A percentile compares a stretch with the other conserved stretches of the same genome.
phyloP scores from a whole-genome alignment of 2,113 vertebrate species.

The Actinemys pallida region DNA sequence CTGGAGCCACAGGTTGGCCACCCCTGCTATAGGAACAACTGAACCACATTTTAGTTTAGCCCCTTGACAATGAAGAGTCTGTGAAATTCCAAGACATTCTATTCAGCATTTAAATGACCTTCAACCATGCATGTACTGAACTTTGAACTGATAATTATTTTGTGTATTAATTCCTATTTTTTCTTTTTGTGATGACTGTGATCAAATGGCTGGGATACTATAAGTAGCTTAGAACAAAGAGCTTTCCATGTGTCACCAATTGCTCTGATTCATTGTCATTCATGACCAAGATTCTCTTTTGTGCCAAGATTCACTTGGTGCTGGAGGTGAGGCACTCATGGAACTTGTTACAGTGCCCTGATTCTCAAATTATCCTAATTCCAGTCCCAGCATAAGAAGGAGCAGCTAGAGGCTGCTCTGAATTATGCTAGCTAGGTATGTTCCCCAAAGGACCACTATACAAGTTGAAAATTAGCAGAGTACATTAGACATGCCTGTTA shows the following conservation, averaged over 20 bases:
- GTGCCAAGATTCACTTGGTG: background rate
- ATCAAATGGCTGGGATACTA: constrained; percentile 2
- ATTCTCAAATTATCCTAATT: background rate
- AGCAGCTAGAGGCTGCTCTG: background rate
- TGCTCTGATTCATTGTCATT: background rate
- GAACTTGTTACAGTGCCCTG: background rate
- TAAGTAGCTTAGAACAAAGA: background rate
- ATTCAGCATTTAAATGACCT: background rate
- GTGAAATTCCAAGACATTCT: background rate
- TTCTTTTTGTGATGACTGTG: background rate
- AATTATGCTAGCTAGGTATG: background rate
- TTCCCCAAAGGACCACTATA: background rate
- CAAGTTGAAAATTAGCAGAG: background rate
- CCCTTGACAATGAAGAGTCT: background rate
- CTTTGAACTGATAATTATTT: background rate
- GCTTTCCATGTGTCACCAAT: background rate
- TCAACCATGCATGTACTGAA: background rate
- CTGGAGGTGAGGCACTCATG: background rate
- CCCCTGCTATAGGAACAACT: background rate
- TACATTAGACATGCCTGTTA: background rate
- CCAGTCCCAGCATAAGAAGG: background rate
- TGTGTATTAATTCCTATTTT: background rate
- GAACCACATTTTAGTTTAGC: background rate
- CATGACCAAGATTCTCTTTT: background rate
- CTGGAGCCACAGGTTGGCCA: no score